Evolutionary conservation across 2,797 vertebrate species (phyloP), one percentile per base, ranked within the genome.

Genomic region (Bradypodion pumilum): DNA sequence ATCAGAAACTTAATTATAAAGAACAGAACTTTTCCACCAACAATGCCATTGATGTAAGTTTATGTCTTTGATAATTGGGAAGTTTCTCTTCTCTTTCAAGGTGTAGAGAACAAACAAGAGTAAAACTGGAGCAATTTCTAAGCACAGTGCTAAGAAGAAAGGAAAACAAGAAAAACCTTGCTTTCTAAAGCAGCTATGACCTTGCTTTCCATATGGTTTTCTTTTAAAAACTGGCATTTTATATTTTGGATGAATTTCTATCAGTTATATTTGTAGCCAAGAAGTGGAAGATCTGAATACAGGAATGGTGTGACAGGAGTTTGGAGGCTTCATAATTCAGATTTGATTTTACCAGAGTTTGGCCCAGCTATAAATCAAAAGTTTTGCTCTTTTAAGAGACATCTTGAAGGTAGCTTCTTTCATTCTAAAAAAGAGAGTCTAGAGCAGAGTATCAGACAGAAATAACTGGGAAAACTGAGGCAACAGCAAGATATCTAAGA

Each of bases 341-440:
- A 74, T 69, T 75, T 85, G 78, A 81, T 85, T 85, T 80, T 70
- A 85, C 49, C 40, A 44, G 81, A 66, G 83, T 80, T 68, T 2
- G 35, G 78, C 49, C 84, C 84, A 76, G 84, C 63, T 75, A 60
- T 44, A 85, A 85, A 81, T 85, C 78, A 85, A 80, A 85, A 81
- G 40, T 81, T 80, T 56, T 81, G 62, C 46, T 76, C 68, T 76
- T 68, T 44, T 56, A 56, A 85, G 72, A 85, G 76, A 85, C 23
- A 75, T 63, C 66, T 81, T 63, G 81, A 85, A 85, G 79, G 84
- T 59, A 27, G n/a, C 40, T 80, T 75, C 63, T 76, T 76, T 85
- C 65, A 81, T 70, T 76, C 52, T 46, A 35, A 52, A 76, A 75
- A 69, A 37, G 23, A 16, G 52, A 81, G 63, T 78, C 84, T 62